phyloP scores from a whole-genome alignment of 2,888 invertebrate species.

The Conops quadrifasciatus region DNA sequence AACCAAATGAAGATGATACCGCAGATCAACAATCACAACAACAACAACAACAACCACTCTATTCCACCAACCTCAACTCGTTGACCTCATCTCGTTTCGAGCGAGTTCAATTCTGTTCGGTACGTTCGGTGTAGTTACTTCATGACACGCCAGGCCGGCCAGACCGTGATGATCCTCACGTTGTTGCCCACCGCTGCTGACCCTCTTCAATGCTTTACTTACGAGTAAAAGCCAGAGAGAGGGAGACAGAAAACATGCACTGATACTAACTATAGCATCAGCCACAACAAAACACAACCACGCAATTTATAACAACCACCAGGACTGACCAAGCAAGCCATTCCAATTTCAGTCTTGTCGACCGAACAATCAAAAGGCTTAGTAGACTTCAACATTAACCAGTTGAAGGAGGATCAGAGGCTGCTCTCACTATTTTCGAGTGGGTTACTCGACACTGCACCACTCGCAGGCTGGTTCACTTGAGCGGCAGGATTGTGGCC shows the following conservation, averaged over 20 bases:
- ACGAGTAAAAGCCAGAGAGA: no score
- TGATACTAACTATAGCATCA: no score
- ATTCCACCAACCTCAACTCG: not conserved
- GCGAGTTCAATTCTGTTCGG: not conserved
- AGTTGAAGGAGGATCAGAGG: conserved; percentile 6
- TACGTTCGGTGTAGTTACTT: not conserved
- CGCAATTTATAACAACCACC: no score
- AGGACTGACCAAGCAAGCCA: no score
- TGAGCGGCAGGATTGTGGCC: not conserved
- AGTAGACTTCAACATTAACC: conserved; percentile 1
- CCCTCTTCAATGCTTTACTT: no score
- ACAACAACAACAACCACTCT: not conserved
- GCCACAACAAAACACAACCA: no score
- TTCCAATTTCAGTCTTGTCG: no score
- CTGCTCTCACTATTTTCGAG: not conserved
- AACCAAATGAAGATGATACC: no score
- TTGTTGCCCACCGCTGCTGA: not conserved
- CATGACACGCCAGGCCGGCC: not conserved
- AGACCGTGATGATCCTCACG: not conserved
- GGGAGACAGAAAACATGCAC: no score
- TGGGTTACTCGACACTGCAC: not conserved
- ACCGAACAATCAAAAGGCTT: no score
- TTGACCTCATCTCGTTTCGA: not conserved
- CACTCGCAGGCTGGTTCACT: not conserved
- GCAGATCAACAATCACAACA: not conserved